Percentiles rank a stretch among this genome's conserved stretches.
phyloP scores from a whole-genome alignment of 1,140 invertebrate genomes.

The Drosophila rhopaloa region DNA sequence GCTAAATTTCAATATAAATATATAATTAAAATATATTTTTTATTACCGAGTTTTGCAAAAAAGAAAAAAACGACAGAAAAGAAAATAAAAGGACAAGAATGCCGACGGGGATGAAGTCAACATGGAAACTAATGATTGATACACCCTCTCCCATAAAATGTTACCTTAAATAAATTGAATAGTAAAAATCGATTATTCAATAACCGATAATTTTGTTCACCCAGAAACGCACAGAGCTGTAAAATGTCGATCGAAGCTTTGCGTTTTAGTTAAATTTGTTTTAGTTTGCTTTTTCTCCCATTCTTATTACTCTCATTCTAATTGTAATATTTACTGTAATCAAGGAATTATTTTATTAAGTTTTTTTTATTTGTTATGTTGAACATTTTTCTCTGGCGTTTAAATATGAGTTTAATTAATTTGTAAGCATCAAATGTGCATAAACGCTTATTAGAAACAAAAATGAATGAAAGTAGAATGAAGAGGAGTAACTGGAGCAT shows the following conservation, averaged over 20 bases:
- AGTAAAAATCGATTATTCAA: slow-evolving; percentile 33
- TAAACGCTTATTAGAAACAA: slow-evolving; percentile 51
- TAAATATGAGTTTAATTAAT: slow-evolving; percentile 57
- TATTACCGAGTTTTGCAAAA: slow-evolving; percentile 36
- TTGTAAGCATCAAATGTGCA: slow-evolving; percentile 48
- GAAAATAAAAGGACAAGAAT: slow-evolving; percentile 16
- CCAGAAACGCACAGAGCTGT: not conserved
- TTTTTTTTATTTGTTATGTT: slow-evolving; percentile 68
- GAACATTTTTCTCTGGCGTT: slow-evolving; percentile 50
- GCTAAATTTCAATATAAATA: slow-evolving; percentile 53
- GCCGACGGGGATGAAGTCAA: slow-evolving; percentile 3
- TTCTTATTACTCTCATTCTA: slow-evolving; percentile 2
- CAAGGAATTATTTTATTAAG: slow-evolving; percentile 59
- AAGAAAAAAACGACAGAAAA: slow-evolving; percentile 16
- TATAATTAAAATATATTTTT: slow-evolving; percentile 52
- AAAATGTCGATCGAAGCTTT: slow-evolving; percentile 3
- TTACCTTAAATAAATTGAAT: slow-evolving; percentile 59
- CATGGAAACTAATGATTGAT: slow-evolving; percentile 6
- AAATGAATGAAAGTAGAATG: not conserved
- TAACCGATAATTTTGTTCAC: slow-evolving; percentile 20
- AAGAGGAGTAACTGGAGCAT: not conserved
- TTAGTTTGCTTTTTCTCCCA: slow-evolving; percentile 21
- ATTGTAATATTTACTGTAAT: slow-evolving; percentile 14
- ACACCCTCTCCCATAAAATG: slow-evolving; percentile 27
- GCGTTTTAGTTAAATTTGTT: slow-evolving; percentile 44